Evolutionary conservation across 1,140 invertebrate genomes (phyloP).

Genomic region (Plutomurus gul): DNA sequence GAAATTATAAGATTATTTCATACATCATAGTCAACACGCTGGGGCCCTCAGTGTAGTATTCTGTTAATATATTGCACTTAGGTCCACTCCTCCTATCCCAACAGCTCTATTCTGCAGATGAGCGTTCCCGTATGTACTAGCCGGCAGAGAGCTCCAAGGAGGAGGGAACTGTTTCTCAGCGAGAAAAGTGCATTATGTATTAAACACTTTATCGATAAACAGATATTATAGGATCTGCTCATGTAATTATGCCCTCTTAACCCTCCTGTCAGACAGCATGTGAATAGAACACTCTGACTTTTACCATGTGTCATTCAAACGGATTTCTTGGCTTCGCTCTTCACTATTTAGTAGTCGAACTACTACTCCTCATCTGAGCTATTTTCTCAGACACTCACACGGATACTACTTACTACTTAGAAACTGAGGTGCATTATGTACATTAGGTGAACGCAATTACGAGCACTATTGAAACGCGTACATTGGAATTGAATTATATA

Average conservation of each 20-base stretch:
- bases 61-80: not conserved
- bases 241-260: slow-evolving; percentile 11
- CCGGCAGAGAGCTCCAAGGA: not conserved
- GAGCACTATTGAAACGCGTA: not conserved
- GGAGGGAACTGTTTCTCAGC: not conserved
- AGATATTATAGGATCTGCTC: not conserved
- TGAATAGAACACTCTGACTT: slow-evolving; percentile 15
- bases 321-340: not conserved
- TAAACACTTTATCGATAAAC: not conserved
- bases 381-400: not conserved
- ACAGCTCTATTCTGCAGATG: not conserved
- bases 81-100: not conserved
- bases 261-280: slow-evolving; percentile 2
- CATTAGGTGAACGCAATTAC: not conserved
- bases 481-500: slow-evolving; percentile 14
- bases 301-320: slow-evolving; percentile 16
- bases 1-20: not conserved
- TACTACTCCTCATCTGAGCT: not conserved
- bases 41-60: too few relatives aligned
- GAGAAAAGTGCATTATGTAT: not conserved
- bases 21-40: not conserved
- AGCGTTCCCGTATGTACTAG: not conserved
- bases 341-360: too few relatives aligned
- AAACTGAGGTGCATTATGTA: not conserved
- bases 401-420: not conserved